These are phyloP conservation scores for Prionace glauca DNA, from an alignment of 2,797 vertebrate genomes.

Conservation along the genomic window DNA sequence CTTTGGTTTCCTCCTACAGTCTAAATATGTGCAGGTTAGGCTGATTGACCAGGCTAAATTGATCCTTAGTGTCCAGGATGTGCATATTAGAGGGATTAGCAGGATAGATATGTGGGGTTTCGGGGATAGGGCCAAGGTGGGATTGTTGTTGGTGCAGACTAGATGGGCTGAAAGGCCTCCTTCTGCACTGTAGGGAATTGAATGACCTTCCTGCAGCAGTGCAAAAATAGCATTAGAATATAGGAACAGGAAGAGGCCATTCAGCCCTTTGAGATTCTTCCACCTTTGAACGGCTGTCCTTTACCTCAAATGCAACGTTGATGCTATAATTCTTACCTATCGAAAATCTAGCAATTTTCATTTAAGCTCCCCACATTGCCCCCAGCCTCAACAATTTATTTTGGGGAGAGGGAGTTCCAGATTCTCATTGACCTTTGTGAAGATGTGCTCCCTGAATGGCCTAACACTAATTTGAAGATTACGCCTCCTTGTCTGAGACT, in stretches of 20 bases:
- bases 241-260: neutral
- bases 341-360: neutral
- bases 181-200: too few relatives aligned
- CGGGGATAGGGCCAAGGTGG: too few relatives aligned
- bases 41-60: too few relatives aligned
- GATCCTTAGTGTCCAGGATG: too few relatives aligned
- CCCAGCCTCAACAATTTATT: neutral
- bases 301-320: neutral
- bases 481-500: neutral
- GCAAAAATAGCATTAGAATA: neutral
- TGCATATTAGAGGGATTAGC: too few relatives aligned
- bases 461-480: neutral
- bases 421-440: neutral
- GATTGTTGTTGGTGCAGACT: too few relatives aligned
- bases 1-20: too few relatives aligned
- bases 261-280: neutral
- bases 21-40: too few relatives aligned
- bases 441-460: neutral
- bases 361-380: neutral
- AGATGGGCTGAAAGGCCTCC: too few relatives aligned
- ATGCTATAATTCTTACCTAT: neutral
- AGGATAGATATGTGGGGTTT: too few relatives aligned
- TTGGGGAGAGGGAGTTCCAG: neutral
- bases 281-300: neutral
- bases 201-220: neutral